phyloP scores from a whole-genome alignment of 1,140 invertebrate species.

The Spodoptera frugiperda region DNA sequence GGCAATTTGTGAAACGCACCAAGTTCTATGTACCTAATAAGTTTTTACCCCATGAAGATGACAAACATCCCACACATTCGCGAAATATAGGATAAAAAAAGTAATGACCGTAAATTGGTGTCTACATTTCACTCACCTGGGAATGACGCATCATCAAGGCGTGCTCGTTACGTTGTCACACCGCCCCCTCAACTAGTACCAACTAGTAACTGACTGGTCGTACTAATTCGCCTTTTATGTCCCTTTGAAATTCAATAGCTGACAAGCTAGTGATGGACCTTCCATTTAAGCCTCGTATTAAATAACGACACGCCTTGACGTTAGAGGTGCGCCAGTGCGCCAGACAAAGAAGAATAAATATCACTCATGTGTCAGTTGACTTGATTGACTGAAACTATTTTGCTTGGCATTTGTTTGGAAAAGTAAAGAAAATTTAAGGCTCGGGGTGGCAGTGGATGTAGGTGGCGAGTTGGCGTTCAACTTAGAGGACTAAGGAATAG shows the following conservation, averaged over 20 bases:
- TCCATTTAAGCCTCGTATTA: conserved; percentile 52
- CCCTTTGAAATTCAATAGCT: conserved; percentile 50
- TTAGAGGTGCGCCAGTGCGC: conserved; percentile 46
- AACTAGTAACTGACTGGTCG: conserved; percentile 13
- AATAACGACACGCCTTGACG: conserved; percentile 47
- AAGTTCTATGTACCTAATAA: too few species aligned
- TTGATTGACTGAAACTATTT: not conserved
- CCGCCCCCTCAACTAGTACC: not conserved
- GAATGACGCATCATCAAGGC: not conserved
- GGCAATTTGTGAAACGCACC: too few species aligned
- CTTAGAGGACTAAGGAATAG: too few species aligned
- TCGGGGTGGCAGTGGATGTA: too few species aligned
- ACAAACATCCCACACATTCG: too few species aligned
- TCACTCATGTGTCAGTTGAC: conserved; percentile 10
- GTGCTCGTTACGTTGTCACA: not conserved
- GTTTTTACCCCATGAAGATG: too few species aligned
- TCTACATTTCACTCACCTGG: not conserved
- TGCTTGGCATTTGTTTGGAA: too few species aligned
- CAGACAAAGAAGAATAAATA: conserved; percentile 45
- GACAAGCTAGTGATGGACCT: conserved; percentile 49
- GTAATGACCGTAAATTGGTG: too few species aligned
- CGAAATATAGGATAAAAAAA: too few species aligned
- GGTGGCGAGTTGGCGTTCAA: too few species aligned
- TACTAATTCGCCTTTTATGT: conserved; percentile 46
- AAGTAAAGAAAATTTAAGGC: not conserved